Percentiles rank a stretch among this genome's conserved stretches.
These are phyloP conservation scores for Aphelinus certus DNA, from an alignment of 1,140 invertebrate genomes.

Conservation along the genomic window DNA sequence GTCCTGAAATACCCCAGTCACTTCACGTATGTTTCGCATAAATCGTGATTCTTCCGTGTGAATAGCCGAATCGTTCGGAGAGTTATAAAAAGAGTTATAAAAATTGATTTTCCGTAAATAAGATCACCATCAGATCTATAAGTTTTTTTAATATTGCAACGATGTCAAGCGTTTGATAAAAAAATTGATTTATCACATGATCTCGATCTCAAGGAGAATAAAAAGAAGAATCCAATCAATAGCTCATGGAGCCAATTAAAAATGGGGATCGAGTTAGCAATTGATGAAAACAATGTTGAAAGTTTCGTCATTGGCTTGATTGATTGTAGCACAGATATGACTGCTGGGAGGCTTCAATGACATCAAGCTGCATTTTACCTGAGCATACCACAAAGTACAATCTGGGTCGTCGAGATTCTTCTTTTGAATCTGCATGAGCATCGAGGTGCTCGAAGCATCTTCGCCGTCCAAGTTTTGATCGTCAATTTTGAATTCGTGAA, in stretches of 20 bases:
- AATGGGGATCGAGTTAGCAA: not conserved
- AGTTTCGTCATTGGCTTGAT: too few species aligned
- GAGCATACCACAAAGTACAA: slow-evolving; percentile 74
- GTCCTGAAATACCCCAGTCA: slow-evolving; percentile 67
- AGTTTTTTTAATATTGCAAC: too few species aligned
- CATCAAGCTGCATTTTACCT: slow-evolving; percentile 66
- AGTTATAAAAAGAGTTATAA: not conserved
- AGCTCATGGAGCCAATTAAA: not conserved
- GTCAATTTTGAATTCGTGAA: slow-evolving; percentile 76
- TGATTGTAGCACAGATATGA: too few species aligned
- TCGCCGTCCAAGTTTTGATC: slow-evolving; percentile 46
- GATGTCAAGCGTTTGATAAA: too few species aligned
- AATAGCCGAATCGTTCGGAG: not conserved
- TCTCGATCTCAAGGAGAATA: not conserved
- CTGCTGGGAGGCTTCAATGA: too few species aligned
- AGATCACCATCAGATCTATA: too few species aligned
- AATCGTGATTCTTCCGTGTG: not conserved
- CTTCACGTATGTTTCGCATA: not conserved
- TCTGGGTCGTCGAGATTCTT: slow-evolving; percentile 60
- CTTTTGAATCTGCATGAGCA: slow-evolving; percentile 70
- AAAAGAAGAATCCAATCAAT: not conserved
- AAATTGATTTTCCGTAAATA: too few species aligned
- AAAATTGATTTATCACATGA: not conserved
- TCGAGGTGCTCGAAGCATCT: slow-evolving; percentile 49
- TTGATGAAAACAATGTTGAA: too few species aligned